A percentile compares a stretch with the other conserved stretches of the same genome.
Conservation (phyloP, 37 sponge, comb jelly and placozoan genomes). For the Halichondria panicea region DNA sequence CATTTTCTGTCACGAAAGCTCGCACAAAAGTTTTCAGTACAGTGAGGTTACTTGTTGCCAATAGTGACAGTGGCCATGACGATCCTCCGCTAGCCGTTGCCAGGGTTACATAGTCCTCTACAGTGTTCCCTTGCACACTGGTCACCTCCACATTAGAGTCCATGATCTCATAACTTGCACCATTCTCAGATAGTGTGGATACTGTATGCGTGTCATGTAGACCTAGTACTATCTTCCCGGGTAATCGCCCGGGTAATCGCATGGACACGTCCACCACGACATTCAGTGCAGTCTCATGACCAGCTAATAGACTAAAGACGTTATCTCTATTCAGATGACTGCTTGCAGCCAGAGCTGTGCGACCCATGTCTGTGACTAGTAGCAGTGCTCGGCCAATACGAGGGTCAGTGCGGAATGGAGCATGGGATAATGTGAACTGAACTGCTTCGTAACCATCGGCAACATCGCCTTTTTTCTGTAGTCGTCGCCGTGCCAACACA, state of each 20-base stretch:
- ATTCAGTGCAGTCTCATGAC: slow-evolving; percentile 1
- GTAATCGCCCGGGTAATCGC: neutral
- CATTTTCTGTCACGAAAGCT: slow-evolving; percentile 8
- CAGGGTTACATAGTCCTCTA: slow-evolving; percentile 47
- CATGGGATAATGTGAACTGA: slow-evolving; percentile 17
- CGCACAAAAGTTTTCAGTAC: slow-evolving; percentile 16
- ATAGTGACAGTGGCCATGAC: slow-evolving; percentile 11
- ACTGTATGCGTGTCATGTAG: neutral
- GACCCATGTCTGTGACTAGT: slow-evolving; percentile 27
- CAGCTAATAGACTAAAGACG: slow-evolving; percentile 6
- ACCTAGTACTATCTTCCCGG: slow-evolving; percentile 23
- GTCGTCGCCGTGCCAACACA: slow-evolving; percentile 15
- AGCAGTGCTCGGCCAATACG: slow-evolving; percentile 9
- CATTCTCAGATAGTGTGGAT: neutral
- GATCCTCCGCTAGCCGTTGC: slow-evolving; percentile 22
- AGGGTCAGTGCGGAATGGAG: slow-evolving; percentile 27
- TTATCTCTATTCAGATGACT: slow-evolving; percentile 7
- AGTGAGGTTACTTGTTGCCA: neutral
- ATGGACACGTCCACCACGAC: slow-evolving; percentile 9
- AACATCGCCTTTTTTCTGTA: neutral
- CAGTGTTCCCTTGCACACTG: slow-evolving; percentile 1
- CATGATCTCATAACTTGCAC: neutral
- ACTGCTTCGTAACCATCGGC: slow-evolving; percentile 59
- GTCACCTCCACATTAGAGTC: neutral
- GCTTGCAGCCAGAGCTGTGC: neutral